Conservation (phyloP, 1,140 invertebrate species). For the Leptopilina clavipes region DNA sequence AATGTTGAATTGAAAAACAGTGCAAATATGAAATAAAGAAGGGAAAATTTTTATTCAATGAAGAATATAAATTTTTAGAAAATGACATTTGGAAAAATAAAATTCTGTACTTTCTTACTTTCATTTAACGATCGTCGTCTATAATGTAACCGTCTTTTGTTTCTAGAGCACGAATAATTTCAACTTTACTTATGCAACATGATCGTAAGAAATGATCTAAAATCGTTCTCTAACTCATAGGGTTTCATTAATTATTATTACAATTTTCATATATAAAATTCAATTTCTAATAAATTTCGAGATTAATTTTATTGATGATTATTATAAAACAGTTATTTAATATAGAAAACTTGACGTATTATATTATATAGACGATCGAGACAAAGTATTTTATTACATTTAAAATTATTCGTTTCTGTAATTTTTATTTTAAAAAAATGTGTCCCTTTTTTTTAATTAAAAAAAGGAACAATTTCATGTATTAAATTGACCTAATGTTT, state of each 20-base stretch:
- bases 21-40: not conserved
- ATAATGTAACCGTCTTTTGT: not conserved
- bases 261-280: not conserved
- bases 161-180: conserved; percentile 3
- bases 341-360: too few species aligned
- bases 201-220: not conserved
- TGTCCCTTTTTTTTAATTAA: too few species aligned
- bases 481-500: too few species aligned
- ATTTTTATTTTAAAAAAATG: too few species aligned
- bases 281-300: not conserved
- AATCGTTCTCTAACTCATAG: not conserved
- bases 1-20: not conserved
- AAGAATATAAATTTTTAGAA: not conserved
- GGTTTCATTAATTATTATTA: not conserved
- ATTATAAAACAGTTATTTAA: too few species aligned
- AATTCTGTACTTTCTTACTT: not conserved
- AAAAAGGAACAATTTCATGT: too few species aligned
- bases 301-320: not conserved
- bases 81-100: not conserved
- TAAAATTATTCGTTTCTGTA: too few species aligned
- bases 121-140: not conserved
- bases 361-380: too few species aligned
- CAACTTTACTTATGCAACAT: not conserved
- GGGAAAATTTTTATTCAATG: not conserved
- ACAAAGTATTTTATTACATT: too few species aligned